A percentile compares a stretch with the other conserved stretches of the same genome.
These are phyloP conservation scores for Tachysurus vachellii DNA, from an alignment of 2,113 vertebrate species.

Conservation along the genomic window DNA sequence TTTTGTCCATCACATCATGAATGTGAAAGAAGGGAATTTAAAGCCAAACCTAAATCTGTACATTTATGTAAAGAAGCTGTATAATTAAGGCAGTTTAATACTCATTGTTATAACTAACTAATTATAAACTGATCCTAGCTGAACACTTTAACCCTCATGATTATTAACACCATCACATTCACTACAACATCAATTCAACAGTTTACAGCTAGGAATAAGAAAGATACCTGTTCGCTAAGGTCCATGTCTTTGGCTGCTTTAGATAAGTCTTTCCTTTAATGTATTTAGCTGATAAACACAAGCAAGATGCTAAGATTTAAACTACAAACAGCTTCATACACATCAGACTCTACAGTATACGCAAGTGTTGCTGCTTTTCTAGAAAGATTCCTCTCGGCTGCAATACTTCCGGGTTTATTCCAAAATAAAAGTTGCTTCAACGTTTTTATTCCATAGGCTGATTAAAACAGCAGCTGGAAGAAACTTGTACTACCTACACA, in stretches of 20 bases:
- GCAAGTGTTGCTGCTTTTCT: conserved; percentile 22
- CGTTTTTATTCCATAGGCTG: not conserved
- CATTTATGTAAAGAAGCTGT: no score
- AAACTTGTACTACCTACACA: not conserved
- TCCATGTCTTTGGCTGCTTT: conserved; percentile 60
- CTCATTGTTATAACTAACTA: not conserved
- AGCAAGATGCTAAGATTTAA: not conserved
- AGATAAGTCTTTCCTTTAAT: not conserved
- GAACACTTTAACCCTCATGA: no score
- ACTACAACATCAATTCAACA: no score
- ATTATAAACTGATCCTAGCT: not conserved
- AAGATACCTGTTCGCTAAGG: conserved; percentile 65
- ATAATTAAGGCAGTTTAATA: not conserved
- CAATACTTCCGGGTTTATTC: not conserved
- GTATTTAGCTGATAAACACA: not conserved
- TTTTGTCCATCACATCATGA: no score
- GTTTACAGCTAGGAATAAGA: not conserved
- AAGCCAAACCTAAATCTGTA: not conserved
- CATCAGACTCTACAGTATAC: not conserved
- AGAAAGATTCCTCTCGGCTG: conserved; percentile 45
- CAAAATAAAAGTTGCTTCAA: conserved; percentile 50
- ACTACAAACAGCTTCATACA: not conserved
- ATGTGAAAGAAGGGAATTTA: not conserved
- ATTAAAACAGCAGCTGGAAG: not conserved
- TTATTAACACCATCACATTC: not conserved